Evolutionary conservation across 1,140 invertebrate species (phyloP), one percentile per base, ranked within the genome.

Genomic region (Sminthurides bifidus): DNA sequence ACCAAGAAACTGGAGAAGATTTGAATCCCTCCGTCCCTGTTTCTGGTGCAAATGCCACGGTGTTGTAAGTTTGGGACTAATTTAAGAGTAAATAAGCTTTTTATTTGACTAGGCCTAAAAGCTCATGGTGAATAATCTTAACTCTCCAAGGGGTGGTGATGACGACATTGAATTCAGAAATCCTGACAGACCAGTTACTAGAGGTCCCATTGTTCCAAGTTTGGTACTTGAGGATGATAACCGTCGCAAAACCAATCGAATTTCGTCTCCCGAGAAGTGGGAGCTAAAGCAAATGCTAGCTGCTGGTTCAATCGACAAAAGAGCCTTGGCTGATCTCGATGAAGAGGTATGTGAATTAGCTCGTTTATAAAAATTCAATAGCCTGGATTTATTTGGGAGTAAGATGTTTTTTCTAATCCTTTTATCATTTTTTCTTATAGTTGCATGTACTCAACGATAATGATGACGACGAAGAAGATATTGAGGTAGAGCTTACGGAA

Each of bases 401-500:
- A 27, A 15, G n/a, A 49, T 12, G 10, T 31, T 6, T 27, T 12
- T 49, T 21, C 8, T 26, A 12, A n/a, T 8, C 15, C 23, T 27
- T 27, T 6, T 31, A 23, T 27, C 10, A 49, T 54, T 31, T 54
- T 21, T 15, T 26, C n/a, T 10, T 1, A 12, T 55, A 57, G 35
- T 43, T 65, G 0, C 52, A 59, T 35, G 67, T 87, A n/a, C 84
- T 87, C 0, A 87, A 89, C 69, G 82, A 85, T 52, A 88, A 92
- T 66, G 87, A 91, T 53, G 88, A 88, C 54, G 83, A 83, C 58
- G 94, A 98, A 70, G 95, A 96, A 66, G 96, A 99, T 69, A 87
- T 99, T 48, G 96, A 99, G 75, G 97, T 99, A 58, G 96, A 99
- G 72, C 75, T 99, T 33, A 93, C 97, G 0, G 96, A 99, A 73